Base-by-base conservation (phyloP, 1,140 invertebrate genomes). In the Hylyphantes graminicola region DNA sequence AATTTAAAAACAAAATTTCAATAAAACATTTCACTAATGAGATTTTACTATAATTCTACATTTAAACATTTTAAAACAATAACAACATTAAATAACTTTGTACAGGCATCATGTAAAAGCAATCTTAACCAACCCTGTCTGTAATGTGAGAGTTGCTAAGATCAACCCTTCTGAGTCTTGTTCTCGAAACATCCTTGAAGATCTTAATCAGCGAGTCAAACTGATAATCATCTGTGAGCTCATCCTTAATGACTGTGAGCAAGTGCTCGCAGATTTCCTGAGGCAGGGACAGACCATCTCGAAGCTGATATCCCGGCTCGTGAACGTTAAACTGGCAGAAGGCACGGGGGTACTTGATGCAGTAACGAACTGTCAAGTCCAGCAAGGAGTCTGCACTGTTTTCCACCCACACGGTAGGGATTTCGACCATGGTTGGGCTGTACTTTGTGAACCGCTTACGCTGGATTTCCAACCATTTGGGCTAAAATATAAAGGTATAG, bases 101-200 rank as follows among this genome's bases (percentile, higher is more conserved):
- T 35, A 5, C 35, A 35, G 1, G 35, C 35, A 35, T 35, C 35
- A 35, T 1, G 5, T 1, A 35, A 35, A 35, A 35, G 35, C 35
- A 35, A 35, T 35, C 35, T n/a, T n/a, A 35, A 35, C 35, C 35
- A 35, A 64, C 91, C 89, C 88, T 95, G 93, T 12, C 92, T 93
- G 15, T 78, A 13, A 97, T 91, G 11, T 91, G 90, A n/a, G 93
- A 93, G 87, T 94, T 92, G 68, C 92, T 90, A 81, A 97, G 90
- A 87, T 92, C 92, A 6, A 96, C 92, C 64, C 92, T 90, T 87
- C 93, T 93, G 6, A 97, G 90, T 78, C 93, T 92, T 0, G 95
- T 95, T 12, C 90, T 90, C 0, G 89, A 87, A 10, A 90, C 90
- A 88, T 96, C 93, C 86, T 91, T 90, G 88, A 96, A 96, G 84